Conservation (phyloP, 2,888 invertebrate species). For the Ochropleura leucogaster region DNA sequence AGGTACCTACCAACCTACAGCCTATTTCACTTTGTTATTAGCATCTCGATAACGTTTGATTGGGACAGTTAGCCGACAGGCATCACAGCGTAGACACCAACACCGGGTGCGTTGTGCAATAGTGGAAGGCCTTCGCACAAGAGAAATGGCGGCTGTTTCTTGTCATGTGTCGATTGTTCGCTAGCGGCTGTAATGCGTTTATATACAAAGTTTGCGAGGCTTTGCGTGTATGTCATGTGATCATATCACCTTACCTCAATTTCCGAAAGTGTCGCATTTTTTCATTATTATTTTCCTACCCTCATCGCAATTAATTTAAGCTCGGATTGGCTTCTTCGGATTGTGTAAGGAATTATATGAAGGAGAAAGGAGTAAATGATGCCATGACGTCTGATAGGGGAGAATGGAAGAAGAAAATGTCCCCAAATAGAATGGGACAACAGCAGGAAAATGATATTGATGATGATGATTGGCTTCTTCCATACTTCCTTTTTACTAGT, state of each 20-base stretch:
- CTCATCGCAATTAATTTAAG: not conserved
- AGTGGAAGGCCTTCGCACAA: constrained; percentile 86
- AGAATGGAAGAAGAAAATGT: too few species aligned
- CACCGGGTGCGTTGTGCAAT: constrained; percentile 81
- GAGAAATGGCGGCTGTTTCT: constrained; percentile 87
- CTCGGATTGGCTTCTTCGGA: not conserved
- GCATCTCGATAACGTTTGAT: constrained; percentile 60
- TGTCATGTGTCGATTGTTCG: constrained; percentile 83
- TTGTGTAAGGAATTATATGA: too few species aligned
- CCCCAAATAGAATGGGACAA: too few species aligned
- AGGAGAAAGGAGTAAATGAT: too few species aligned
- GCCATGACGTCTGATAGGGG: too few species aligned
- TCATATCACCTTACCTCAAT: constrained; percentile 26
- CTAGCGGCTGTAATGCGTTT: constrained; percentile 70
- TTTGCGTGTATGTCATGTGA: constrained; percentile 61
- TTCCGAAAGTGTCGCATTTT: constrained; percentile 18
- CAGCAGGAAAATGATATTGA: too few species aligned
- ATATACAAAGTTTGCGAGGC: constrained; percentile 75
- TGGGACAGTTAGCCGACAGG: constrained; percentile 66
- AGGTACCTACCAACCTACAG: not conserved
- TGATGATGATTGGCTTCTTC: not conserved
- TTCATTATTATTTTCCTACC: not conserved
- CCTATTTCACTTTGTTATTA: constrained; percentile 33
- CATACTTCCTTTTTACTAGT: not conserved
- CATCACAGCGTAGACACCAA: constrained; percentile 68